These are phyloP conservation scores for Stictonetta naevosa DNA, from an alignment of 2,113 vertebrate genomes.

Conservation along the genomic window DNA sequence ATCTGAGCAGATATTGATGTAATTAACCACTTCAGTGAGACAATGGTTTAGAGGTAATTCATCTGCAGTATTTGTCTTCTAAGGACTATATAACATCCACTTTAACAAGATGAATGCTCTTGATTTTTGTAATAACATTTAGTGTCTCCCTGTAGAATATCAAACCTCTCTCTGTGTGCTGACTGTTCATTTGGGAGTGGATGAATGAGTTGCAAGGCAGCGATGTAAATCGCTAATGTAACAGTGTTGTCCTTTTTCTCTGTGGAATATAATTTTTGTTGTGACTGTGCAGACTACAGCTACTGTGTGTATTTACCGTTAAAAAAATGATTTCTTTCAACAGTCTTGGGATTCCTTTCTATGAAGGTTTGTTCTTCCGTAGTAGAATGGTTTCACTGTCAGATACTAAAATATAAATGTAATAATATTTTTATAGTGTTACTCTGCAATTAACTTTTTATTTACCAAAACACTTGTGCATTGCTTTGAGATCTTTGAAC, in stretches of 20 bases:
- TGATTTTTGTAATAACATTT: constrained; percentile 2
- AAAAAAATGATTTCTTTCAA: not conserved
- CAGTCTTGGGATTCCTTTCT: not conserved
- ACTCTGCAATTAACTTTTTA: not conserved
- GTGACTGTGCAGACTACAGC: not conserved
- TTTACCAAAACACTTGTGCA: not conserved
- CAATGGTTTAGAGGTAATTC: not conserved
- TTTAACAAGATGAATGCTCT: not conserved
- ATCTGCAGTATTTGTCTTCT: not conserved
- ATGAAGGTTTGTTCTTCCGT: not conserved
- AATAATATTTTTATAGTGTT: not conserved
- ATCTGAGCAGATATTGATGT: fast-evolving
- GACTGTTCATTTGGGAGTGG: not conserved
- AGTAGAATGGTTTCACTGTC: not conserved
- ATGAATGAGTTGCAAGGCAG: not conserved
- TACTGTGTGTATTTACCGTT: not conserved
- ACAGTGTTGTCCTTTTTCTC: not conserved
- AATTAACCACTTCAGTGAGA: not conserved
- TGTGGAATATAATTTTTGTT: not conserved
- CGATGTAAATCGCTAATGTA: not conserved
- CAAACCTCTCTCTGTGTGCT: not conserved
- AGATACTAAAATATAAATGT: not conserved
- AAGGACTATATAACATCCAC: not conserved
- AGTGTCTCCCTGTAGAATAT: not conserved
- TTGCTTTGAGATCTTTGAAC: not conserved